phyloP scores from a whole-genome alignment of 1,140 invertebrate species.

The Listronotus oregonensis region DNA sequence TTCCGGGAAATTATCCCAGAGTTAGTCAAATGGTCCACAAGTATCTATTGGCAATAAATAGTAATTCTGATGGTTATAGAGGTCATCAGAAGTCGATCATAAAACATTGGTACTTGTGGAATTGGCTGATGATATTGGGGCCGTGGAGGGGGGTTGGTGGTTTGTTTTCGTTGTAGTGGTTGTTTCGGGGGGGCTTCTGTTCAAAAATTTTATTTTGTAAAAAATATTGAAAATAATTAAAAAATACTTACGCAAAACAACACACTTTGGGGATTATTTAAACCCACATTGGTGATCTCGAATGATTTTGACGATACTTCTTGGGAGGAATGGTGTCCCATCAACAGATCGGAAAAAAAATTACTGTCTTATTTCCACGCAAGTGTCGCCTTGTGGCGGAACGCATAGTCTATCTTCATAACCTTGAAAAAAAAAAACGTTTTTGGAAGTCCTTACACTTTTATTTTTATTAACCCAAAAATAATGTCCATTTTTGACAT shows the following conservation, averaged over 20 bases:
- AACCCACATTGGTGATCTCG: constrained; percentile 41
- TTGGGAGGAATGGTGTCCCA: constrained; percentile 42
- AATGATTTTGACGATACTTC: constrained; percentile 38
- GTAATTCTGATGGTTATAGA: constrained; percentile 40
- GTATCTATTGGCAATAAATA: constrained; percentile 32
- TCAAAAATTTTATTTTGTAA: too few species aligned
- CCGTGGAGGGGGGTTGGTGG: constrained; percentile 10
- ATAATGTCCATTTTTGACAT: too few species aligned
- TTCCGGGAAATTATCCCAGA: constrained; percentile 60
- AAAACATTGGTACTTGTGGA: neutral
- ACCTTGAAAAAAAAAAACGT: too few species aligned
- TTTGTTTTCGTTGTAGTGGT: neutral
- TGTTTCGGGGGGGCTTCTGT: too few species aligned
- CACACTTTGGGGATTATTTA: constrained; percentile 39
- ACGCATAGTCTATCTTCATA: too few species aligned
- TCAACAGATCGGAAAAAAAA: constrained; percentile 41
- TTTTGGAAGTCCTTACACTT: too few species aligned
- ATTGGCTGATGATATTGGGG: neutral
- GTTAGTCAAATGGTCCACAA: constrained; percentile 52
- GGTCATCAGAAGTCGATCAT: constrained; percentile 13
- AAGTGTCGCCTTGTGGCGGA: constrained; percentile 39
- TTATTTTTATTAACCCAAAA: too few species aligned
- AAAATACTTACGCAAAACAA: constrained; percentile 12
- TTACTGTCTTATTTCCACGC: constrained; percentile 43
- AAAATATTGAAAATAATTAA: too few species aligned